Evolutionary conservation across 2,888 invertebrate species (phyloP), one percentile per base, ranked within the genome.

Genomic region (Hemistola chrysoprasaria): DNA sequence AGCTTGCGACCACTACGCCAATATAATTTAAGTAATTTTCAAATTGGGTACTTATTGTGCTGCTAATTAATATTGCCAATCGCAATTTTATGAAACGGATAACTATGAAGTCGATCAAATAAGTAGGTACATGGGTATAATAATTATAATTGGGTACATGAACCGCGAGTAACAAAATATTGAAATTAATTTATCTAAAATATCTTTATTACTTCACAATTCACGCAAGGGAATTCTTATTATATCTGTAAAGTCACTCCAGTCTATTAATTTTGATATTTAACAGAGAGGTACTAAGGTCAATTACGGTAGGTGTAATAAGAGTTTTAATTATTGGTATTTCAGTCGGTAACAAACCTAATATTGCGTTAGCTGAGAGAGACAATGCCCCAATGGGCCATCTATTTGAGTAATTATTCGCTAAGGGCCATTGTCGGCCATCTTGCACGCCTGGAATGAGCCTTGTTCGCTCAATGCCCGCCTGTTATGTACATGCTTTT

Each of bases 381-480:
- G 79, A 84, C 85, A 86, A 88, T 84, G 73, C 84, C 78, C 84
- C 80, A 86, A 85, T 83, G 84, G 87, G 83, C 86, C 84, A 87
- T 87, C 86, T 85, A 86, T 88, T 87, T 86, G 87, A 88, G 86
- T 87, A 86, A 88, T 87, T 87, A 87, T 83, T 75, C 84, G 78
- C 86, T 78, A 83, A 87, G 86, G 86, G 82, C 87, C 74, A 85
- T 87, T 86, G 87, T 86, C 83, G 73, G 84, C 82, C 83, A 86
- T 88, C 87, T 87, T 85, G 87, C 77, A 71, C 77, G 77, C 74
- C 74, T 73, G 74, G 79, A 84, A 84, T 82, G 81, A 85, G 80
- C 79, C 83, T 78, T 84, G 86, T 83, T 79, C 81, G 65, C 75
- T 75, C 67, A 73, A 75, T 76, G 78, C 78, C 75, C 50, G 68